phyloP scores from a whole-genome alignment of 2,113 vertebrate species.

The Anguilla rostrata region DNA sequence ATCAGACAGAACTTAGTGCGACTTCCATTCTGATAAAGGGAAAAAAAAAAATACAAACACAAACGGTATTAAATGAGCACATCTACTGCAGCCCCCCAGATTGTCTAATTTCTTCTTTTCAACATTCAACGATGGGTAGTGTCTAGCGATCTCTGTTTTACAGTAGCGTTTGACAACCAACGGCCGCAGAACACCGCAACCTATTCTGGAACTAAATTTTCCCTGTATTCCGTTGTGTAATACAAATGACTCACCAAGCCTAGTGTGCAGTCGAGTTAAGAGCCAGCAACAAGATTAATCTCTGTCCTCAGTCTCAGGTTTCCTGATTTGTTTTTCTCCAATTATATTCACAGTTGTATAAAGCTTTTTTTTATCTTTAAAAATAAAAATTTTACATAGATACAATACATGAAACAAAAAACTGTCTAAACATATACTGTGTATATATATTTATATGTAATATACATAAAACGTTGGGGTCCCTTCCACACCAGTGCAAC shows the following conservation, averaged over 20 bases:
- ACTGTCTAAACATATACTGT: slow-evolving; percentile 58
- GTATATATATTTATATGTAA: slow-evolving; percentile 50
- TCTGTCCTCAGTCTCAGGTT: slow-evolving; percentile 36
- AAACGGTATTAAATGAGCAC: slow-evolving; percentile 22
- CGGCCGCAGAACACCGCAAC: slow-evolving; percentile 39
- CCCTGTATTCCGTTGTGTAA: slow-evolving; percentile 59
- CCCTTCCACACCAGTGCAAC: slow-evolving; percentile 29
- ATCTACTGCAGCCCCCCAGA: slow-evolving; percentile 76
- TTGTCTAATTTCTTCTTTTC: slow-evolving; percentile 76
- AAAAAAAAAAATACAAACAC: not conserved
- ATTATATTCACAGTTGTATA: slow-evolving; percentile 77
- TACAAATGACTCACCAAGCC: slow-evolving; percentile 38
- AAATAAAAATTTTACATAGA: slow-evolving; percentile 70
- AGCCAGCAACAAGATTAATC: slow-evolving; percentile 44
- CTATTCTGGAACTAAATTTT: slow-evolving; percentile 50
- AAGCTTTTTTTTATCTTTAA: slow-evolving; percentile 73
- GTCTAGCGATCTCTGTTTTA: slow-evolving; percentile 81
- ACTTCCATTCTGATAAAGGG: not conserved
- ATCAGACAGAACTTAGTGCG: not conserved
- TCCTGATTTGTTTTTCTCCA: slow-evolving; percentile 44
- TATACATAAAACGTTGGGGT: slow-evolving; percentile 39
- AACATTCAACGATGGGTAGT: slow-evolving; percentile 65
- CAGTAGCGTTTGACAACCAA: slow-evolving; percentile 56
- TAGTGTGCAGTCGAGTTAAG: slow-evolving; percentile 40
- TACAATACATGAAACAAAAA: slow-evolving; percentile 67